Base-by-base conservation (phyloP, 1,140 invertebrate species). In the Venustaconcha ellipsiformis region DNA sequence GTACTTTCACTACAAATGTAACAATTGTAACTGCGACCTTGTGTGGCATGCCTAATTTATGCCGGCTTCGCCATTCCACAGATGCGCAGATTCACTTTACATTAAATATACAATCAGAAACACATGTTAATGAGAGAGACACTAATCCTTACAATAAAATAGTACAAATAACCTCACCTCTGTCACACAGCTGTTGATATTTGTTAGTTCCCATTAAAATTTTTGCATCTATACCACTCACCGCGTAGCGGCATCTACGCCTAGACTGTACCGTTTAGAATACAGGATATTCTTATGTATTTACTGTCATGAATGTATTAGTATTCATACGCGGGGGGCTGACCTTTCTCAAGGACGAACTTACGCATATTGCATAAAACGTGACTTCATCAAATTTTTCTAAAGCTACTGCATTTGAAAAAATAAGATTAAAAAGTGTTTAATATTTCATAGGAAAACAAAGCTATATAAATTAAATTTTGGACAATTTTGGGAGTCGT, bases 151-250 rank as follows among this genome's bases (percentile, higher is more conserved):
- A 60, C 13, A 8, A 30, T 17, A 58, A 58, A 30, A 17, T 65
- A 57, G 56, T 73, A 18, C 18, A 59, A 58, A n/a, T 65, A 66
- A 48, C 37, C 56, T 67, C 67, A 73, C 72, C 72, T 73, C 63
- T 14, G 59, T 56, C 64, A 67, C 58, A 26, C 67, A n/a, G 67
- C 58, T 57, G 56, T 55, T 64, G 63, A 57, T 67, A 63, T 58
- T 58, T 67, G 57, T 73, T 73, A 73, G 66, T 73, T 73, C 72
- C 72, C 72, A 73, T 73, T 67, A 57, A 73, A 66, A 59, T n/a
- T n/a, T 17, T 37, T 1, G 23, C 17, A n/a, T 59, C 55, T 65
- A 3, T 66, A 23, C 55, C 57, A 62, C 62, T 65, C n/a, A 57
- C 66, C 56, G 62, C 26, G 48, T 65, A 72, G 58, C 66, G 64